These are phyloP conservation scores for Poecilia velifera DNA, from an alignment of 2,797 vertebrate species.

Conservation along the genomic window DNA sequence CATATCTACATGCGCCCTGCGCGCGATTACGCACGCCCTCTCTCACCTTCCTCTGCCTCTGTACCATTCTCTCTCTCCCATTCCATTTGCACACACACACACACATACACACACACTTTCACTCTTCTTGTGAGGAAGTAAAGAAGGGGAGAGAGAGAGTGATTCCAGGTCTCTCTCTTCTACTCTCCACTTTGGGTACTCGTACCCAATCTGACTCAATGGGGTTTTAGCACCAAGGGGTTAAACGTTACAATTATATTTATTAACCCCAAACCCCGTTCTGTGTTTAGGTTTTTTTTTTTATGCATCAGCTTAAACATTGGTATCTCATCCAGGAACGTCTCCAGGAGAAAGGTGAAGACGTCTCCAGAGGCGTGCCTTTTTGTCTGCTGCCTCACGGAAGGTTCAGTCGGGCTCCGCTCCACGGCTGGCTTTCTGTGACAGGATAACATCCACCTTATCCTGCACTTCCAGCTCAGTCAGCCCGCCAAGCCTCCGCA, in stretches of 20 bases:
- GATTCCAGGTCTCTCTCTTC: slow-evolving; percentile 81
- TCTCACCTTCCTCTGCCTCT: slow-evolving; percentile 42
- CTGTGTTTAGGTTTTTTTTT: slow-evolving; percentile 57
- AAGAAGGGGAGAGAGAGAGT: slow-evolving; percentile 76
- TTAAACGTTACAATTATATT: slow-evolving; percentile 75
- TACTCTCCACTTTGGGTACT: slow-evolving; percentile 78
- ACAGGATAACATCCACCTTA: slow-evolving; percentile 70
- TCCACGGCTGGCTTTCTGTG: slow-evolving; percentile 76
- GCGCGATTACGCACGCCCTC: slow-evolving; percentile 72
- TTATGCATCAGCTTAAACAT: slow-evolving; percentile 65
- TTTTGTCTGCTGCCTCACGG: slow-evolving; percentile 68
- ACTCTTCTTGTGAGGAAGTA: slow-evolving; percentile 79
- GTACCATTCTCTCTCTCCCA: slow-evolving; percentile 44
- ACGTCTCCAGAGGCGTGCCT: slow-evolving; percentile 72
- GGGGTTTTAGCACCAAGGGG: slow-evolving; percentile 79
- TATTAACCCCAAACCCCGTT: slow-evolving; percentile 68
- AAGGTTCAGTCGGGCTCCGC: slow-evolving; percentile 69
- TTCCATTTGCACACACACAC: slow-evolving; percentile 36
- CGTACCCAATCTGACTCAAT: slow-evolving; percentile 79
- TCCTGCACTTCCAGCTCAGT: slow-evolving; percentile 65
- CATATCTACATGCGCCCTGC: slow-evolving; percentile 29
- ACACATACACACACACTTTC: slow-evolving; percentile 61
- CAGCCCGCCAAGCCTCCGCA: slow-evolving; percentile 53
- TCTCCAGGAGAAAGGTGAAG: slow-evolving; percentile 61
- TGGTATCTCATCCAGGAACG: slow-evolving; percentile 60